Percentiles rank a stretch among this genome's conserved stretches.
phyloP scores from a whole-genome alignment of 2,888 invertebrate genomes.

The Caenorhabditis sp. region DNA sequence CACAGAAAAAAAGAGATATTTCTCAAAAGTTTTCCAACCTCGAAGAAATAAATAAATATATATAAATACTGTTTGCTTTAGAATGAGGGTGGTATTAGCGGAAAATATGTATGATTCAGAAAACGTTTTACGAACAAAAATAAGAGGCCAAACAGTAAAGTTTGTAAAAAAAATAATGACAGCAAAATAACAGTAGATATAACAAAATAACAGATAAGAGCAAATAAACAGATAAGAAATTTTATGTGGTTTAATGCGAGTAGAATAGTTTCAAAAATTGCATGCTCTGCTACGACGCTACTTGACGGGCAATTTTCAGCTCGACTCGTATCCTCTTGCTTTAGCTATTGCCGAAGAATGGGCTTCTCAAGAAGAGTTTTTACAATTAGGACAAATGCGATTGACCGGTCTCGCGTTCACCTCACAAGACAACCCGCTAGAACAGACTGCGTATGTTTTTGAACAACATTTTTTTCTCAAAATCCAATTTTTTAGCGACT shows the following conservation, averaged over 20 bases:
- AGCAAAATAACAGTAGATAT: not conserved
- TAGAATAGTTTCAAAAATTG: too few relatives aligned
- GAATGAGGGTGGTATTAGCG: not conserved
- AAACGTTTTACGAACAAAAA: not conserved
- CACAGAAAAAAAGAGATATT: not conserved
- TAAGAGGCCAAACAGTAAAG: not conserved
- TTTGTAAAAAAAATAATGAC: not conserved
- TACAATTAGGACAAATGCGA: conserved; percentile 71
- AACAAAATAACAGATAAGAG: not conserved
- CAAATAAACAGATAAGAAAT: not conserved
- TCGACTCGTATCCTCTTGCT: conserved; percentile 81
- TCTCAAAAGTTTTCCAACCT: too few relatives aligned
- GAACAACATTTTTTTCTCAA: too few relatives aligned
- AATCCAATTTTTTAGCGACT: conserved; percentile 52
- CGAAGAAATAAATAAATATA: not conserved
- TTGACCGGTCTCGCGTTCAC: conserved; percentile 88
- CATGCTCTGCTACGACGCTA: too few relatives aligned
- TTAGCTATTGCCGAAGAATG: conserved; percentile 93
- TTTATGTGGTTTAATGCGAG: not conserved
- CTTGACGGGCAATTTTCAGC: conserved; percentile 51
- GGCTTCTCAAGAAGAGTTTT: conserved; percentile 82
- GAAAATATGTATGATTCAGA: not conserved
- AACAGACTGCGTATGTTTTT: conserved; percentile 75
- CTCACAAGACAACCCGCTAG: conserved; percentile 89
- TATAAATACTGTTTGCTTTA: not conserved